Conservation (phyloP, 2,797 vertebrate species). For the Rhodeus uyekii region DNA sequence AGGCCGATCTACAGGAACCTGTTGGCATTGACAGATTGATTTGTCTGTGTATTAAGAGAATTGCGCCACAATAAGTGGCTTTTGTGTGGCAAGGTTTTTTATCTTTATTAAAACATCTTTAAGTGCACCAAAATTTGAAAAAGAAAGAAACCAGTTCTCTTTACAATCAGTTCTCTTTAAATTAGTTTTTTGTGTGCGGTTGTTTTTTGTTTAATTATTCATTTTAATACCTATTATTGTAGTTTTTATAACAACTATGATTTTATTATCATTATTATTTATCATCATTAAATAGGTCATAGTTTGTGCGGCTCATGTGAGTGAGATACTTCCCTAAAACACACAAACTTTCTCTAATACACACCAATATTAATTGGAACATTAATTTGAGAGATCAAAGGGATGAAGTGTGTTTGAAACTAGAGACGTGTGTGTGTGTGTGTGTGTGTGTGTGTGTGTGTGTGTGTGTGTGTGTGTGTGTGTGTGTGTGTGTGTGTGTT, state of each 20-base stretch:
- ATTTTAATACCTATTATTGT: too few relatives aligned
- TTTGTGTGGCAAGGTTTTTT: background rate
- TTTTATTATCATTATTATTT: too few relatives aligned
- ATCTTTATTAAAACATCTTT: background rate
- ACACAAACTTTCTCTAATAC: too few relatives aligned
- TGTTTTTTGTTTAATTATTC: background rate
- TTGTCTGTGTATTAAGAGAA: background rate
- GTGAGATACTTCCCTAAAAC: too few relatives aligned
- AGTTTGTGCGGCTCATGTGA: too few relatives aligned
- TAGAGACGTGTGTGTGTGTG: too few relatives aligned
- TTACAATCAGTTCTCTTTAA: background rate
- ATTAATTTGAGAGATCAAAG: too few relatives aligned
- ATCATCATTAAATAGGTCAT: too few relatives aligned
- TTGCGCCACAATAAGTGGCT: background rate
- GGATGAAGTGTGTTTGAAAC: too few relatives aligned
- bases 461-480: background rate
- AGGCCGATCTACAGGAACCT: background rate
- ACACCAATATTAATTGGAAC: too few relatives aligned
- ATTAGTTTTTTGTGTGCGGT: background rate
- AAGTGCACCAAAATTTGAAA: background rate
- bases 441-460: too few relatives aligned
- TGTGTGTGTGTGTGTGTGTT: background rate
- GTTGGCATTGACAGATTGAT: constrained; percentile 13
- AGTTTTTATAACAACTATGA: too few relatives aligned
- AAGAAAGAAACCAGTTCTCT: background rate